Evolutionary conservation across 2,113 vertebrate species (phyloP).

Genomic region (Eurypyga helias): DNA sequence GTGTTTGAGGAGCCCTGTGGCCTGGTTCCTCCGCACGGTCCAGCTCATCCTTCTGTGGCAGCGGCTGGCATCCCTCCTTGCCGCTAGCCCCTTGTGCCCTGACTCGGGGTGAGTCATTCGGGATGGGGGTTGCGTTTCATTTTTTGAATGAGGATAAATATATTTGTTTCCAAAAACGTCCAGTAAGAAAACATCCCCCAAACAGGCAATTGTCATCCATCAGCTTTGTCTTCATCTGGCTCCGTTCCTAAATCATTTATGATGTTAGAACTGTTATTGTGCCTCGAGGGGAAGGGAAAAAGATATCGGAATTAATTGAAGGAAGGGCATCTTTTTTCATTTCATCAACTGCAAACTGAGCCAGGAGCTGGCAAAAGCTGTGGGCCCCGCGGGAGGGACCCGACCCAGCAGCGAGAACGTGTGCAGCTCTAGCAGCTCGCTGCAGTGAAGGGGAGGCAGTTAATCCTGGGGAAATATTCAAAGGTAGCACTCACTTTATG

Average conservation of each 20-base stretch:
- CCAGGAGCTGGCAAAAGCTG: not conserved
- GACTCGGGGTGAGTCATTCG: not conserved
- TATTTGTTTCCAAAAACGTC: slow-evolving; percentile 37
- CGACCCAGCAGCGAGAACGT: not conserved
- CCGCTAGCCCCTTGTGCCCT: not conserved
- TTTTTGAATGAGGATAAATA: not conserved
- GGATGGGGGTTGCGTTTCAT: not conserved
- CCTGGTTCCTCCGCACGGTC: not conserved
- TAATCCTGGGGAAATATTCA: not conserved
- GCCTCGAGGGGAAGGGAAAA: not conserved
- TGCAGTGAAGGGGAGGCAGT: not conserved
- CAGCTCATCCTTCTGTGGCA: not conserved
- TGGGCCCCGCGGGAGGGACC: fast-evolving
- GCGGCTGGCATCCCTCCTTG: not conserved
- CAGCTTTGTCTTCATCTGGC: slow-evolving; percentile 26
- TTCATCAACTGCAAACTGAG: not conserved
- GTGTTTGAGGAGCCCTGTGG: not conserved
- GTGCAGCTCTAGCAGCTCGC: not conserved
- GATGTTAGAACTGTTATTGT: not conserved
- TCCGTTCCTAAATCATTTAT: not conserved
- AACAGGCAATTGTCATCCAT: not conserved
- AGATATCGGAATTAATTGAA: not conserved
- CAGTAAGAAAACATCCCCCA: not conserved
- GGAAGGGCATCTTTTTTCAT: not conserved
- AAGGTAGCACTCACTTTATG: not conserved